A percentile compares a stretch with the other conserved stretches of the same genome.
phyloP scores from a whole-genome alignment of 2,113 vertebrate species.

The Pelusios castaneus region DNA sequence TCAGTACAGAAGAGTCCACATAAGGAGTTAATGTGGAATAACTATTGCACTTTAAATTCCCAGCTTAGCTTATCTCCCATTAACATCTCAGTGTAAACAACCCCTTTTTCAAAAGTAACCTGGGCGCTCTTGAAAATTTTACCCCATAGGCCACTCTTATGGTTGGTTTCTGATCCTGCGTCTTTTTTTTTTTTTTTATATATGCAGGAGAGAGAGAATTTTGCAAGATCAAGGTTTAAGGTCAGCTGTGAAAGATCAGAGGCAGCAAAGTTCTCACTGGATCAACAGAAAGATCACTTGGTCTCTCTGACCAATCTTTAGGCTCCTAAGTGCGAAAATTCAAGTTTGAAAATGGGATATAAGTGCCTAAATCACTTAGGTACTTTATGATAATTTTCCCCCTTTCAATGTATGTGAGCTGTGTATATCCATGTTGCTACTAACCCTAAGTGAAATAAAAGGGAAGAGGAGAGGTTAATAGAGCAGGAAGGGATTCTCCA shows the following conservation, averaged over 20 bases:
- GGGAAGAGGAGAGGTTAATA: background rate
- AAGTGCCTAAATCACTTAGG: background rate
- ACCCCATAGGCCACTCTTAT: background rate
- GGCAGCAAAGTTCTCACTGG: background rate
- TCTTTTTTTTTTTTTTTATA: background rate
- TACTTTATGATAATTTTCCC: background rate
- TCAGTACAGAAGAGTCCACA: background rate
- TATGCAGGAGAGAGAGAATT: background rate
- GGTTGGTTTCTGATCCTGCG: background rate
- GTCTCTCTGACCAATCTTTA: background rate
- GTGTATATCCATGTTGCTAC: background rate
- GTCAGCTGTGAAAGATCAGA: background rate
- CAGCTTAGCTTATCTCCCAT: background rate
- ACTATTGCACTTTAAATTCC: background rate
- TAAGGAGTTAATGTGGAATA: background rate
- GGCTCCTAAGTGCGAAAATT: too few species aligned
- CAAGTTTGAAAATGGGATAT: background rate
- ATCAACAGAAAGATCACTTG: background rate
- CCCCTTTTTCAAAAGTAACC: background rate
- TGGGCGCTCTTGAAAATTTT: background rate
- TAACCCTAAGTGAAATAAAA: background rate
- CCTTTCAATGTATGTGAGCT: background rate
- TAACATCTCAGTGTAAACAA: background rate
- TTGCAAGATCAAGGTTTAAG: background rate
- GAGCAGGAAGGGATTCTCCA: background rate